Percentiles rank a stretch among this genome's conserved stretches.
Conservation (phyloP, 2,797 vertebrate genomes). For the Hyperoplus lanceolatus region DNA sequence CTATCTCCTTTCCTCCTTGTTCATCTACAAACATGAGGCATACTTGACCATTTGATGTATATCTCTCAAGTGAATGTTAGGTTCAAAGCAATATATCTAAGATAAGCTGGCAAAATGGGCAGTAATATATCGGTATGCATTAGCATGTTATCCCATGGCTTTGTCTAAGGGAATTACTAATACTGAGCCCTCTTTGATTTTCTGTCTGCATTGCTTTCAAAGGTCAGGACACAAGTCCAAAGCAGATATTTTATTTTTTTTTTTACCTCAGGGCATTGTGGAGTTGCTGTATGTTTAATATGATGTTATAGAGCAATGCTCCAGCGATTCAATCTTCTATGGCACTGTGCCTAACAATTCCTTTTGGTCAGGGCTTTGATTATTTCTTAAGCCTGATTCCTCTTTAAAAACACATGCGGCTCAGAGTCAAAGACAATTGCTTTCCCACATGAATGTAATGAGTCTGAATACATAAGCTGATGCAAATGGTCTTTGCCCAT, state of each 20-base stretch:
- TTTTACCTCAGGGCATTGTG: not conserved
- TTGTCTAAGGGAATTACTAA: conserved; percentile 45
- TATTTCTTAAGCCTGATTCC: conserved; percentile 1
- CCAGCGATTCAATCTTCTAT: conserved; percentile 1
- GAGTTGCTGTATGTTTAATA: conserved; percentile 11
- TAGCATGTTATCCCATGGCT: conserved; percentile 45
- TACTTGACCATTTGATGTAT: conserved; percentile 31
- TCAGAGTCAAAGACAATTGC: not conserved
- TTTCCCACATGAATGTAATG: not conserved
- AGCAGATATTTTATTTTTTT: not conserved
- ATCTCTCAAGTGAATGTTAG: conserved; percentile 41
- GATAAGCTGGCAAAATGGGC: conserved; percentile 31
- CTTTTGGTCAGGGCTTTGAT: conserved; percentile 7
- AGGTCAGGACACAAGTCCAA: conserved; percentile 19
- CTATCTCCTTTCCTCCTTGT: not conserved
- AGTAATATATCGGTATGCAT: conserved; percentile 54
- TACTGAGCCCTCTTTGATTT: conserved; percentile 43
- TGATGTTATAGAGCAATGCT: not conserved
- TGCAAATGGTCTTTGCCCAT: not conserved
- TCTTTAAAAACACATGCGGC: not conserved
- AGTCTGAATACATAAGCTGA: conserved; percentile 5
- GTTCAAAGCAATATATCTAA: conserved; percentile 45
- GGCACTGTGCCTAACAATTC: not conserved
- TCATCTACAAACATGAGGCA: conserved; percentile 40
- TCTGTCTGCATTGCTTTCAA: conserved; percentile 33